A percentile compares a stretch with the other conserved stretches of the same genome.
These are phyloP conservation scores for Aphelenchoides besseyi DNA, from an alignment of 1,140 invertebrate species.

Conservation along the genomic window DNA sequence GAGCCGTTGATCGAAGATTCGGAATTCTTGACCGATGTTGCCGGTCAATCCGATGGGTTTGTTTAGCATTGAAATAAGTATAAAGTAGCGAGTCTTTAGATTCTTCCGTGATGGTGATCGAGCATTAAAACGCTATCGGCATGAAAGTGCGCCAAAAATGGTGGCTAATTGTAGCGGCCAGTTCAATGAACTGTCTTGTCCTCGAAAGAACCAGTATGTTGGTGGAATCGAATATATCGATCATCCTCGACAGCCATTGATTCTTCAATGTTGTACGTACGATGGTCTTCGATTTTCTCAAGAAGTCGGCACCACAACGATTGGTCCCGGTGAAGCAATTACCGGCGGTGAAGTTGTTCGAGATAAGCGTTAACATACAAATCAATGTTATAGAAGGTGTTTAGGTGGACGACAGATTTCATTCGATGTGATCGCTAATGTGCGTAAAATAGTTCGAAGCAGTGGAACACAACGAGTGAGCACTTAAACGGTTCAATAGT, in stretches of 20 bases:
- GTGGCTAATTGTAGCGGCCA: constrained; percentile 55
- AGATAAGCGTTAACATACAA: no score
- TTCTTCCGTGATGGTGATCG: constrained; percentile 58
- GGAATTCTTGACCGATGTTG: constrained; percentile 49
- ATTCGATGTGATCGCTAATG: constrained; percentile 60
- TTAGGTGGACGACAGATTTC: constrained; percentile 61
- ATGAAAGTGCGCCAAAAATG: constrained; percentile 44
- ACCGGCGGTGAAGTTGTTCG: constrained; percentile 59
- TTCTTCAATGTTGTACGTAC: constrained; percentile 61
- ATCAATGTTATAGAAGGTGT: no score
- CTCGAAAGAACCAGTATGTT: constrained; percentile 59
- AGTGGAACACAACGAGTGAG: constrained; percentile 27
- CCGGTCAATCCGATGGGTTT: constrained; percentile 54
- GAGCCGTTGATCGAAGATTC: constrained; percentile 46
- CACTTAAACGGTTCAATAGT: not conserved
- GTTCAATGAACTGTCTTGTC: constrained; percentile 56
- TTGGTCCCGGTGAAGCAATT: constrained; percentile 55
- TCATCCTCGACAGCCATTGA: constrained; percentile 58
- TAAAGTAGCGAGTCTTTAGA: constrained; percentile 39
- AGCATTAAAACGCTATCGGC: constrained; percentile 41
- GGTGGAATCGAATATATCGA: constrained; percentile 62
- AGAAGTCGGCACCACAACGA: constrained; percentile 56
- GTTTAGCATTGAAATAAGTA: not conserved
- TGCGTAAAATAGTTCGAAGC: constrained; percentile 52
- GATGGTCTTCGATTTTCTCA: constrained; percentile 60